Evolutionary conservation across 2,113 vertebrate species (phyloP).

Genomic region (Pseudois nayaur): DNA sequence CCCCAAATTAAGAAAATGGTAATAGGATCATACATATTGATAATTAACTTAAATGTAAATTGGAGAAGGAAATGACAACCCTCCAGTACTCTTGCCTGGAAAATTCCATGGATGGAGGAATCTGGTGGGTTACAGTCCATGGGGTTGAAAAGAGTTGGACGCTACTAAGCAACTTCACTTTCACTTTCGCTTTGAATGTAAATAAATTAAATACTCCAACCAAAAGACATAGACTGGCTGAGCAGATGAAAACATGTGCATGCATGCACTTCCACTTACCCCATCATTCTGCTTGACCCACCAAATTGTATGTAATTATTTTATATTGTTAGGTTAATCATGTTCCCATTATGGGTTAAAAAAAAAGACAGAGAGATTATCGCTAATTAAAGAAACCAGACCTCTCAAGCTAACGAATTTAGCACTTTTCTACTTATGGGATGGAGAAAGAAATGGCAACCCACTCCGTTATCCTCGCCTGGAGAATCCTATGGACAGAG

Average conservation of each 20-base stretch:
- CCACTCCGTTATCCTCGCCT: not conserved
- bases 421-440: not conserved
- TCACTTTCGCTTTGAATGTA: not conserved
- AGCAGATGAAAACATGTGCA: not conserved
- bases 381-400: not conserved
- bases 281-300: not conserved
- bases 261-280: not conserved
- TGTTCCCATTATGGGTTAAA: not conserved
- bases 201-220: not conserved
- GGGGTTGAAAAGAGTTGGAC: not conserved
- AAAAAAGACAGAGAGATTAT: not conserved
- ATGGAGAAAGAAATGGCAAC: not conserved
- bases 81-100: not conserved
- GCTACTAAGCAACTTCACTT: not conserved
- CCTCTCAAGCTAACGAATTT: not conserved
- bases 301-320: not conserved
- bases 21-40: not conserved
- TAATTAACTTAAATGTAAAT: not conserved
- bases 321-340: not conserved
- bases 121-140: not conserved
- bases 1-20: not conserved
- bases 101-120: not conserved
- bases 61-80: not conserved
- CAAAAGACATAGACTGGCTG: not conserved
- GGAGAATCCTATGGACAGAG: not conserved